Evolutionary conservation across 2,113 vertebrate genomes (phyloP).

Genomic region (Acrocephalus kingi): DNA sequence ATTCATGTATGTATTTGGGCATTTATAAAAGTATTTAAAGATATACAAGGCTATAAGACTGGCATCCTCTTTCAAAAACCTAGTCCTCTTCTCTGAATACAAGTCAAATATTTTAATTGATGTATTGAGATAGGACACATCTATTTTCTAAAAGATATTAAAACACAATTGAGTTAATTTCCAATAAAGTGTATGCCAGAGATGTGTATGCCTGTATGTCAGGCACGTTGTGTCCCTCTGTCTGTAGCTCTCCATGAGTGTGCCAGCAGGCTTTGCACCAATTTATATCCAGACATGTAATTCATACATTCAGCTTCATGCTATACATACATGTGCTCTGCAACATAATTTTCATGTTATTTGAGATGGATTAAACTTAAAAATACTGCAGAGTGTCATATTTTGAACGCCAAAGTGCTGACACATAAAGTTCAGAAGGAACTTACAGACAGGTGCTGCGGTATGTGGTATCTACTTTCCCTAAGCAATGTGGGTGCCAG

Average conservation of each 20-base stretch:
- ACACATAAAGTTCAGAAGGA: background rate
- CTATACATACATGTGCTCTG: background rate
- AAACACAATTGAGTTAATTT: background rate
- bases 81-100: background rate
- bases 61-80: background rate
- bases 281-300: background rate
- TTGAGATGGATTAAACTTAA: background rate
- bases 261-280: background rate
- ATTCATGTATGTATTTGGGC: background rate
- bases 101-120: background rate
- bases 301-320: background rate
- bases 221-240: background rate
- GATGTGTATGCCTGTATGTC: too few relatives aligned
- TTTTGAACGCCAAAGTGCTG: background rate
- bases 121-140: background rate
- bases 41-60: background rate
- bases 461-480: background rate
- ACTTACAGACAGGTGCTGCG: background rate
- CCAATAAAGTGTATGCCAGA: background rate
- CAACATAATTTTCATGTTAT: background rate
- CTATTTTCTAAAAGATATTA: background rate
- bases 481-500: too few relatives aligned
- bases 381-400: background rate
- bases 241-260: background rate
- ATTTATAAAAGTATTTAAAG: background rate